Conservation (phyloP, 2,888 invertebrate genomes). For the Strigamia maritima region DNA sequence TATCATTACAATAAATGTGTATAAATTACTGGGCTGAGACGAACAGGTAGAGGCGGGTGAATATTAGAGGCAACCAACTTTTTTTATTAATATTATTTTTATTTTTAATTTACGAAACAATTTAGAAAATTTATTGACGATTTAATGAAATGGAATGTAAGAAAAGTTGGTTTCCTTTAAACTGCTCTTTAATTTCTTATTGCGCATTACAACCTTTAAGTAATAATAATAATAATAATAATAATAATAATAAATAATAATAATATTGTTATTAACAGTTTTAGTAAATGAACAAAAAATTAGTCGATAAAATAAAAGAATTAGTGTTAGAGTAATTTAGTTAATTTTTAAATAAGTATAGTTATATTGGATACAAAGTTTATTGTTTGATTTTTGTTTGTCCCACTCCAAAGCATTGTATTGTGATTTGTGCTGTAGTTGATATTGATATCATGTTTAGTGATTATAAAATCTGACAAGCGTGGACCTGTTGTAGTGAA, state of each 20-base stretch:
- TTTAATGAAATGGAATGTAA: background rate
- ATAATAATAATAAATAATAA: no score
- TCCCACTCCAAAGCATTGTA: constrained; percentile 1
- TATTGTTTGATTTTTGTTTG: constrained; percentile 11
- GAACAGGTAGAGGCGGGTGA: background rate
- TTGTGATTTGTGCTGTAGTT: constrained; percentile 26
- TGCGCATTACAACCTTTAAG: background rate
- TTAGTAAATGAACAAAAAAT: background rate
- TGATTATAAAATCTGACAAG: constrained; percentile 24
- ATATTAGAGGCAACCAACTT: constrained; percentile 1
- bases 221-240: background rate
- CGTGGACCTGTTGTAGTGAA: constrained; percentile 32
- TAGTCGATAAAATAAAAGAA: background rate
- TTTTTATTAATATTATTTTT: background rate
- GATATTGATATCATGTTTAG: constrained; percentile 1
- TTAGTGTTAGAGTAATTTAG: background rate
- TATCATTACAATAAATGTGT: constrained; percentile 6
- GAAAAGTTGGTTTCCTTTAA: background rate
- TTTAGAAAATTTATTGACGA: background rate
- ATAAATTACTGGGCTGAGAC: background rate
- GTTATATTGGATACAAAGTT: background rate
- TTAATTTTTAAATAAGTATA: background rate
- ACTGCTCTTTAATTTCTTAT: background rate
- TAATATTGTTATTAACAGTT: background rate
- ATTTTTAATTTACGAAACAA: background rate